Percentiles rank a stretch among this genome's conserved stretches.
These are phyloP conservation scores for Drosophila tanythrix DNA, from an alignment of 2,888 invertebrate species.

Conservation along the genomic window DNA sequence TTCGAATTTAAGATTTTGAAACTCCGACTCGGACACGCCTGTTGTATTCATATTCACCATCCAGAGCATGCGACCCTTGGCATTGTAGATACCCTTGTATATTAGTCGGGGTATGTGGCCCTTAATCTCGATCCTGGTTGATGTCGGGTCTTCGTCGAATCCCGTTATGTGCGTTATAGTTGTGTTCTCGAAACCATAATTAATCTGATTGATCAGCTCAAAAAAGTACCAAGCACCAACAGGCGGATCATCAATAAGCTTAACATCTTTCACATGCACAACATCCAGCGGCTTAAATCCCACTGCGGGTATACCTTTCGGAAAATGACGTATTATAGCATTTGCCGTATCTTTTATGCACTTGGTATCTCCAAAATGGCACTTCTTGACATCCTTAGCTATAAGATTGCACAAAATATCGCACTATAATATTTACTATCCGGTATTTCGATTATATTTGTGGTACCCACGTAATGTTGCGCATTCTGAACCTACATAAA, in stretches of 20 bases:
- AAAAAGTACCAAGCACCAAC: conserved; percentile 59
- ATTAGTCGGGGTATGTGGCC: conserved; percentile 59
- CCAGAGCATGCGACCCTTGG: conserved; percentile 63
- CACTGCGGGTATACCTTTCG: conserved; percentile 72
- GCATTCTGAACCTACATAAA: conserved; percentile 29
- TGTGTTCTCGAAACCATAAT: conserved; percentile 69
- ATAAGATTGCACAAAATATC: not conserved
- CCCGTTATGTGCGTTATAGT: conserved; percentile 63
- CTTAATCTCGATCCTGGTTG: conserved; percentile 47
- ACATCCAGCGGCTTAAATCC: conserved; percentile 71
- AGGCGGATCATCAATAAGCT: conserved; percentile 48
- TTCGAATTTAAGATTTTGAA: conserved; percentile 56
- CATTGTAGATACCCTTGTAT: conserved; percentile 57
- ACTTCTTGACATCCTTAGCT: conserved; percentile 56
- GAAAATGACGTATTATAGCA: conserved; percentile 60
- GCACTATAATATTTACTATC: not conserved
- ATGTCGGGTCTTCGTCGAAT: conserved; percentile 61
- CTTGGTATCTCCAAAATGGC: conserved; percentile 63
- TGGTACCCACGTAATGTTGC: conserved; percentile 44
- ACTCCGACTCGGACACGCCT: conserved; percentile 55
- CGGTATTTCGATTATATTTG: not conserved
- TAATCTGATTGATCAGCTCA: conserved; percentile 59
- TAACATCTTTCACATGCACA: conserved; percentile 46
- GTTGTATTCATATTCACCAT: conserved; percentile 53
- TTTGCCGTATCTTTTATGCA: conserved; percentile 71